Base-by-base conservation (phyloP, 2,113 vertebrate genomes). In the Microcebus griseorufus region DNA sequence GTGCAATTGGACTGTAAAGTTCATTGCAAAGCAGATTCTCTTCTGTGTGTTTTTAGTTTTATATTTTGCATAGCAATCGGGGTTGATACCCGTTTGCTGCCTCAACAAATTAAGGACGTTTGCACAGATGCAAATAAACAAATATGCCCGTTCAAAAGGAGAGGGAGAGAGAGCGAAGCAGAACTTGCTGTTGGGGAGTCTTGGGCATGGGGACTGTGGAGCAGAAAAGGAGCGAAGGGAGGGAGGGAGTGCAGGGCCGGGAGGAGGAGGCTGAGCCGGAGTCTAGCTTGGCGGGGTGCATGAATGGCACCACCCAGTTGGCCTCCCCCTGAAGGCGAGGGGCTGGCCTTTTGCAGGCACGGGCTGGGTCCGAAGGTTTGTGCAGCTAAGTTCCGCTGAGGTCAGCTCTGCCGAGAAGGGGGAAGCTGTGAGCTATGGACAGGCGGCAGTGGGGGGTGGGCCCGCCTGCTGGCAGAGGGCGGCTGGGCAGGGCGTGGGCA, bases 261-360 rank as follows among this genome's bases (percentile, higher is more conserved):
- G 8, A 20, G 13, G 37, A 67, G 18, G 18, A 23, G 6, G 18
- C 45, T 70, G 25, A 20, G 9, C n/a, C 20, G 88, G 12, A 12
- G 12, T 27, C 5, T 14, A 10, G 5, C 18, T 67, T 72, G 29
- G 34, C 60, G 11, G 16, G 5, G 6, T 3, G 13, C 13, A 27
- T 45, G 55, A n/a, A 6, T 37, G 11, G 27, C 4, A 0, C 67
- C 53, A n/a, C 32, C 0, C 0, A 23, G 6, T n/a, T 53, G 25
- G 45, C 37, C 18, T 51, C 27, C 9, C 18, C 7, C 11, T 11
- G 76, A 73, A 5, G 12, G 11, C 13, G 0, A 34, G 17, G 32
- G 32, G 42, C 82, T 48, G 88, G 29, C 18, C 34, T 55, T 58
- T 64, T 17, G 25, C 0, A 20, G 2, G 55, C 34, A 6, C 60